These are phyloP conservation scores for Mustela lutreola DNA, from an alignment of 2,113 vertebrate genomes.

Conservation along the genomic window DNA sequence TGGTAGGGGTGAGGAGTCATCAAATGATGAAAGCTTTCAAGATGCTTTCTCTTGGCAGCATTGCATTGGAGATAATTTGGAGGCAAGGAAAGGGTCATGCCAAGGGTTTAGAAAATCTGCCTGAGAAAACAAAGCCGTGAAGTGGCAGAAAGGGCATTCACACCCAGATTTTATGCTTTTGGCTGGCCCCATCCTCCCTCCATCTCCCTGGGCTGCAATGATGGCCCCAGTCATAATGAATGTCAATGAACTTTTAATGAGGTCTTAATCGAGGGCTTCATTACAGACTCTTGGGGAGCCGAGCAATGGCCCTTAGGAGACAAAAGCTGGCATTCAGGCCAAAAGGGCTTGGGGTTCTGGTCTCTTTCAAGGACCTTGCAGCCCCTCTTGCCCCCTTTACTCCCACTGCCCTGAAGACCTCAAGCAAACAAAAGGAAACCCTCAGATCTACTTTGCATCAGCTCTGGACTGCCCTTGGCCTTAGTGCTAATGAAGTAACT, in stretches of 20 bases:
- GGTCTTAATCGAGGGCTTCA: constrained; percentile 77
- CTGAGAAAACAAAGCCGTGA: not conserved
- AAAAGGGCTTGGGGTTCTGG: constrained; percentile 63
- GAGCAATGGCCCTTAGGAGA: constrained; percentile 56
- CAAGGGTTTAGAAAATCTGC: not conserved
- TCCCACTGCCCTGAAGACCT: constrained; percentile 57
- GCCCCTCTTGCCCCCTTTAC: constrained; percentile 38
- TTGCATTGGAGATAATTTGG: not conserved
- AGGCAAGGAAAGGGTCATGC: not conserved
- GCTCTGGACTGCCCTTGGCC: constrained; percentile 63
- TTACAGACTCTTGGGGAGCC: constrained; percentile 67
- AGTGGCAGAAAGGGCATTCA: not conserved
- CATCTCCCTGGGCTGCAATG: not conserved
- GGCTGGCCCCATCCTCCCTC: not conserved
- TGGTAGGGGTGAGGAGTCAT: not conserved
- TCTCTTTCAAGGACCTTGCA: constrained; percentile 64
- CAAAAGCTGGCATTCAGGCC: constrained; percentile 72
- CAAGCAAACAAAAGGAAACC: constrained; percentile 63
- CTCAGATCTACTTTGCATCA: constrained; percentile 58
- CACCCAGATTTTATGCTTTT: not conserved
- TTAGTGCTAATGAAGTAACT: constrained; percentile 75
- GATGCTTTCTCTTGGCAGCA: not conserved
- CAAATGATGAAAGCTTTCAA: not conserved
- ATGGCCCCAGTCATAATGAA: constrained; percentile 47
- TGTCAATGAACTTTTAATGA: constrained; percentile 82